These are phyloP conservation scores for Neoaliturus tenellus DNA, from an alignment of 2,888 invertebrate species.

Conservation along the genomic window DNA sequence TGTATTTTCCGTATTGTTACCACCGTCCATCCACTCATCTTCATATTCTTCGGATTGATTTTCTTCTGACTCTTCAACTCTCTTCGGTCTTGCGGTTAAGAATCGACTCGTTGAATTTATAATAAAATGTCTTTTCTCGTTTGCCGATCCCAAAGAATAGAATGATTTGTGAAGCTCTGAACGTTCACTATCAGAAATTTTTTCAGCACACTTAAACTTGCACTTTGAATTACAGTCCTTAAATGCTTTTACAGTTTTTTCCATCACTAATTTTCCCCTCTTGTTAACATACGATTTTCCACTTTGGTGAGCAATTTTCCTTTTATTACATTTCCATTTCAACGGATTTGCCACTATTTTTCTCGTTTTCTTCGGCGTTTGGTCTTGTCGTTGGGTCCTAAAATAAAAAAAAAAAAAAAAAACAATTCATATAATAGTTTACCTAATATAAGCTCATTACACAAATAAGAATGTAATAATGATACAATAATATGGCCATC, in stretches of 20 bases:
- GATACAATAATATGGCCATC: background rate
- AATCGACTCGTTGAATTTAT: slow-evolving; percentile 40
- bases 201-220: slow-evolving; percentile 44
- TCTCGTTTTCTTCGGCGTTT: background rate
- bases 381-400: background rate
- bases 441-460: background rate
- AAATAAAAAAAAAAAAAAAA: background rate
- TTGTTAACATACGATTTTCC: slow-evolving; percentile 45
- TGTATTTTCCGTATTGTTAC: background rate
- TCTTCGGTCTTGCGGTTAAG: slow-evolving; percentile 44
- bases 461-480: background rate
- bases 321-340: slow-evolving; percentile 36
- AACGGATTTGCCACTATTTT: slow-evolving; percentile 39
- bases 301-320: slow-evolving; percentile 40
- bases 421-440: background rate
- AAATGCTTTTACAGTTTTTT: slow-evolving; percentile 32
- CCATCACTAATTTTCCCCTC: slow-evolving; percentile 44
- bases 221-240: slow-evolving; percentile 38
- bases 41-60: background rate
- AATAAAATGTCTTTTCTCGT: slow-evolving; percentile 54
- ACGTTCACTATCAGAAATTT: slow-evolving; percentile 42
- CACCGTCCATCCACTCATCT: background rate
- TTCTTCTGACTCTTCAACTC: slow-evolving; percentile 59
- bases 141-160: slow-evolving; percentile 34
- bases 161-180: slow-evolving; percentile 44